These are phyloP conservation scores for Synanthedon myopaeformis DNA, from an alignment of 2,888 invertebrate genomes.

Conservation along the genomic window DNA sequence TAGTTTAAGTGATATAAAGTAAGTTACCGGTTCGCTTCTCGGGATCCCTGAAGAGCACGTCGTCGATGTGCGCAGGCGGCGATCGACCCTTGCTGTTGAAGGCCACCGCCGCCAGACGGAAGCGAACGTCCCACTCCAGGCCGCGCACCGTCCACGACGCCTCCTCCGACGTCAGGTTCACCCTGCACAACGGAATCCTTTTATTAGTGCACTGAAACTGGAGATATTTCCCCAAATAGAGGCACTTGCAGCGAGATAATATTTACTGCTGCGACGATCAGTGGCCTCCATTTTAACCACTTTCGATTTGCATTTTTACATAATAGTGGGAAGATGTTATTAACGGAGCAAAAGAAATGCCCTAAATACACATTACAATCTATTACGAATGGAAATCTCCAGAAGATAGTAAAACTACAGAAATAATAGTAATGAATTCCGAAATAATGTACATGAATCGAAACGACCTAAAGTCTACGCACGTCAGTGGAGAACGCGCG, in stretches of 20 bases:
- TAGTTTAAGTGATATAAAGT: neutral
- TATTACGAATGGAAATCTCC: too few relatives aligned
- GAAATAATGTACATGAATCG: neutral
- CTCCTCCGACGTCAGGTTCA: constrained; percentile 75
- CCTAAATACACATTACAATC: too few relatives aligned
- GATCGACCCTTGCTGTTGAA: constrained; percentile 87
- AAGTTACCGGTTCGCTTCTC: constrained; percentile 79
- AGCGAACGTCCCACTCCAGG: constrained; percentile 83
- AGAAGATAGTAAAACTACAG: too few relatives aligned
- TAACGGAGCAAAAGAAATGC: too few relatives aligned
- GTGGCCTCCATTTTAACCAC: too few relatives aligned
- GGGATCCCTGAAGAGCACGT: constrained; percentile 83
- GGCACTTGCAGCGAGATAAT: too few relatives aligned
- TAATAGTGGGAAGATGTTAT: too few relatives aligned
- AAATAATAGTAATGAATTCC: too few relatives aligned
- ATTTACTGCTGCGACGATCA: too few relatives aligned
- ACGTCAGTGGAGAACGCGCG: constrained; percentile 12
- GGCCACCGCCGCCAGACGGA: constrained; percentile 81
- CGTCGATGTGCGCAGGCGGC: constrained; percentile 76
- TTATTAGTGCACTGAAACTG: too few relatives aligned
- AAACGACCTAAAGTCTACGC: constrained; percentile 17
- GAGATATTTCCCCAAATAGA: too few relatives aligned
- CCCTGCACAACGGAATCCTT: constrained; percentile 26
- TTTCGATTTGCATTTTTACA: too few relatives aligned
- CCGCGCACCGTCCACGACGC: constrained; percentile 83